phyloP scores from a whole-genome alignment of 1,140 invertebrate genomes.

The Drosophila cardini region DNA sequence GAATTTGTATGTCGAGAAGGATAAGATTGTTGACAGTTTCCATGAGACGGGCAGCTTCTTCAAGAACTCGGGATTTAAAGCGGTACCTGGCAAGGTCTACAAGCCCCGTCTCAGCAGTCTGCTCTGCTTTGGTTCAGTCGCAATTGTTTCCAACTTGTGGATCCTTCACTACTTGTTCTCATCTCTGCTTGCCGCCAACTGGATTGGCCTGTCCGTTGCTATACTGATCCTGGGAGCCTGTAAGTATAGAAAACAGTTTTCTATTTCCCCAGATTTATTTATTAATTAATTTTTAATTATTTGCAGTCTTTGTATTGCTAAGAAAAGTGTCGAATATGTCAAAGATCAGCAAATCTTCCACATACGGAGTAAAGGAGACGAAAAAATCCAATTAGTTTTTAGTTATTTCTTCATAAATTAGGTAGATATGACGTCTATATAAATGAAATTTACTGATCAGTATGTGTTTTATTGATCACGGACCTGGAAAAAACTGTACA shows the following conservation, averaged over 20 bases:
- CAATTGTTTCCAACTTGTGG: constrained; percentile 88
- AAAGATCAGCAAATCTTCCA: constrained; percentile 92
- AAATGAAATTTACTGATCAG: too few relatives aligned
- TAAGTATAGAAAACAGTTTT: constrained; percentile 86
- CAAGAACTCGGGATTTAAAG: constrained; percentile 88
- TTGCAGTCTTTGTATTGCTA: constrained; percentile 90
- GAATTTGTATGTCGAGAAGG: constrained; percentile 87
- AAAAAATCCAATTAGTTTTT: constrained; percentile 43
- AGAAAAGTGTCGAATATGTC: constrained; percentile 92
- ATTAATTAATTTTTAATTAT: constrained; percentile 35
- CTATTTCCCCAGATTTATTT: not conserved
- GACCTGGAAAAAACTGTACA: constrained; percentile 10
- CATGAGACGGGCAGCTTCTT: constrained; percentile 93
- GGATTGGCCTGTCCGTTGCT: constrained; percentile 88
- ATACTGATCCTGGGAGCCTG: constrained; percentile 88
- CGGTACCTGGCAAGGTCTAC: constrained; percentile 86
- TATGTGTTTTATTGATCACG: not conserved
- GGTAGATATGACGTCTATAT: constrained; percentile 3
- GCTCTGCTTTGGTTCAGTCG: constrained; percentile 90
- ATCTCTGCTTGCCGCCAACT: constrained; percentile 90
- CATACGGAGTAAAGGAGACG: constrained; percentile 87
- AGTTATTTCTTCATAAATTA: not conserved
- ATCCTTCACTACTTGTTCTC: constrained; percentile 89
- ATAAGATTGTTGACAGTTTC: constrained; percentile 92
- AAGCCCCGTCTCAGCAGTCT: constrained; percentile 88